A percentile compares a stretch with the other conserved stretches of the same genome.
phyloP scores from a whole-genome alignment of 2,888 invertebrate genomes.

The Apoda limacodes region DNA sequence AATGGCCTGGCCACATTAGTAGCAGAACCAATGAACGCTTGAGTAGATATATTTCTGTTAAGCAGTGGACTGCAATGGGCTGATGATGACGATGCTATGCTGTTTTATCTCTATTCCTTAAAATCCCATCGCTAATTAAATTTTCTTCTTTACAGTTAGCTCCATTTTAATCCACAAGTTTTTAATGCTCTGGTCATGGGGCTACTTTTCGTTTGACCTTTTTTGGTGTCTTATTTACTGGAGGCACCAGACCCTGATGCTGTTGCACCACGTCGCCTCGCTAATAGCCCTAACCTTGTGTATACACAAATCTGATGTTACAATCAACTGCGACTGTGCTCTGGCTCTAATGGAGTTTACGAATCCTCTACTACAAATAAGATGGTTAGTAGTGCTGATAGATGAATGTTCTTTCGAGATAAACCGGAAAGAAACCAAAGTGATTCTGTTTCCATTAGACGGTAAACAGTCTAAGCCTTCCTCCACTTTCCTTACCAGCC shows the following conservation, averaged over 20 bases:
- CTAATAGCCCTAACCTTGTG: constrained; percentile 60
- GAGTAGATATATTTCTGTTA: too few species aligned
- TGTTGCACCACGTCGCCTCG: constrained; percentile 66
- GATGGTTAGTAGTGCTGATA: constrained; percentile 73
- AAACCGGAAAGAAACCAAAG: too few species aligned
- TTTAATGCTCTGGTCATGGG: constrained; percentile 68
- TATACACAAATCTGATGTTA: constrained; percentile 56
- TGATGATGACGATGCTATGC: too few species aligned
- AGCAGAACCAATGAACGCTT: too few species aligned
- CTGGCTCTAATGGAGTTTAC: constrained; percentile 71
- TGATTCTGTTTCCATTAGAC: too few species aligned
- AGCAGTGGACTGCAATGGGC: too few species aligned
- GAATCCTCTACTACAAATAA: constrained; percentile 70
- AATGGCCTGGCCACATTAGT: too few species aligned
- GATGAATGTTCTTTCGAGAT: too few species aligned
- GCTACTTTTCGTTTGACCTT: constrained; percentile 73
- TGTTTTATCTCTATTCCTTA: background rate
- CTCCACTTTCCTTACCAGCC: too few species aligned
- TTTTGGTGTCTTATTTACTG: constrained; percentile 68
- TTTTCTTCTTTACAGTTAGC: constrained; percentile 29
- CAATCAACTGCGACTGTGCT: constrained; percentile 65
- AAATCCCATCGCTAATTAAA: background rate
- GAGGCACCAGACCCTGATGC: constrained; percentile 60
- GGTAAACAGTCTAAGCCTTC: too few species aligned
- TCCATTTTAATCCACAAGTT: constrained; percentile 39